Conservation (phyloP, 2,888 invertebrate genomes). For the Aphrophora alni region DNA sequence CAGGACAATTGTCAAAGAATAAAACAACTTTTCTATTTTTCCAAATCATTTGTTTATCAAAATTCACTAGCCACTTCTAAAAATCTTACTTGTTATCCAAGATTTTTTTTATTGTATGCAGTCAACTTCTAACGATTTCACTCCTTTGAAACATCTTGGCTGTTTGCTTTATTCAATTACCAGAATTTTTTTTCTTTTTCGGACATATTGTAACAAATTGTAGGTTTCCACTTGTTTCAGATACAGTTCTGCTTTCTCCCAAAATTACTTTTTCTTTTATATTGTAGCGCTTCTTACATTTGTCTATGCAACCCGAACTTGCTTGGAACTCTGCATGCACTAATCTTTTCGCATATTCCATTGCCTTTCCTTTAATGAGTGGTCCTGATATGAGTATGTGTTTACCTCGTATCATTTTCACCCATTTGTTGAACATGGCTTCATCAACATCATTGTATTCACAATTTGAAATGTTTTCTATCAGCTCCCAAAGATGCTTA, state of each 20-base stretch:
- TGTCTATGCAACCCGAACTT: background rate
- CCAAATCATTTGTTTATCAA: too few relatives aligned
- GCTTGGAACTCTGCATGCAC: background rate
- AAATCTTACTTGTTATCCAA: too few relatives aligned
- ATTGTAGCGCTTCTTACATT: background rate
- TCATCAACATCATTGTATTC: background rate
- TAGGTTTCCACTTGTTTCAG: background rate
- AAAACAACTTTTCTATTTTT: slow-evolving; percentile 7
- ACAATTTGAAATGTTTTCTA: background rate
- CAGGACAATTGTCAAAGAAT: slow-evolving; percentile 14
- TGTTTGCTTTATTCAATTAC: slow-evolving; percentile 12
- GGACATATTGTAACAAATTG: slow-evolving; percentile 12
- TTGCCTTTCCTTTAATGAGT: background rate
- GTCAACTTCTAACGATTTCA: slow-evolving; percentile 16
- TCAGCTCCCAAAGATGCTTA: background rate
- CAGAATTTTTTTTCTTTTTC: slow-evolving; percentile 10
- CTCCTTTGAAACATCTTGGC: too few relatives aligned
- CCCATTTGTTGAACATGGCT: too few relatives aligned
- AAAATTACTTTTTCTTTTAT: background rate
- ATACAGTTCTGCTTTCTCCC: background rate
- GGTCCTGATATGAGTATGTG: background rate
- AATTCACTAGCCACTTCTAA: too few relatives aligned
- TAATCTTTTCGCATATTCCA: background rate
- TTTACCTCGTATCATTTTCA: background rate
- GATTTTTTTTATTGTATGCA: background rate